Base-by-base conservation (phyloP, 2,113 vertebrate species). In the Phylloscopus trochilus region DNA sequence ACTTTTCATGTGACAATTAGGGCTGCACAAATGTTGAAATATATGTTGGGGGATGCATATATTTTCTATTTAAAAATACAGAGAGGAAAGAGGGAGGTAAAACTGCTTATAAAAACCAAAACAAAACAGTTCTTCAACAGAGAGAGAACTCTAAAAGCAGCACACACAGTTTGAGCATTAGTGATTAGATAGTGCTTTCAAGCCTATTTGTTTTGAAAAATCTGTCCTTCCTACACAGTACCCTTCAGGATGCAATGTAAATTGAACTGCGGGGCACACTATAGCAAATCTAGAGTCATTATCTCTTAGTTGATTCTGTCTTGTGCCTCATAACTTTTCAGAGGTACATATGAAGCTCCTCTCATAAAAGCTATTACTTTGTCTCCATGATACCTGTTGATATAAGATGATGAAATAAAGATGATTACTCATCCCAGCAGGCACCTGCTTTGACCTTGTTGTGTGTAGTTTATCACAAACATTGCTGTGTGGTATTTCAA, bases 371-470 rank as follows among this genome's bases (percentile, higher is more conserved):
- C 84, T 94, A 94, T 94, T 96, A 88, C 90, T 95, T 95, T 96
- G 68, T 91, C 94, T 95, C 94, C 90, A 81, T 67, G 90, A 95
- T 95, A 94, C 82, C 68, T 97, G 94, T 97, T 97, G 95, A 95
- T 95, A 90, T 33, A 68, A 90, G 35, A 74, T 81, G 93, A 95
- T 95, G 89, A 94, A 96, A 96, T 90, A 97, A 96, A 95, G 94
- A 95, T 93, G 95, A 96, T 95, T 95, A 95, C 82, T 94, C 92
- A 93, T 94, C 93, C 93, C 94, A 95, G 93, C 93, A 96, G 91
- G 92, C 68, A 92, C 68, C 79, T 95, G 85, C 85, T 95, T 94
- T 95, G 90, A 94, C 94, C 96, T 96, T 95, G 92, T 91, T 96
- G 90, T 52, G 72, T 68, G 88, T 85, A 90, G 87, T 96, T 96